Evolutionary conservation across 2,888 invertebrate species (phyloP).

Genomic region (Rosalia funebris): DNA sequence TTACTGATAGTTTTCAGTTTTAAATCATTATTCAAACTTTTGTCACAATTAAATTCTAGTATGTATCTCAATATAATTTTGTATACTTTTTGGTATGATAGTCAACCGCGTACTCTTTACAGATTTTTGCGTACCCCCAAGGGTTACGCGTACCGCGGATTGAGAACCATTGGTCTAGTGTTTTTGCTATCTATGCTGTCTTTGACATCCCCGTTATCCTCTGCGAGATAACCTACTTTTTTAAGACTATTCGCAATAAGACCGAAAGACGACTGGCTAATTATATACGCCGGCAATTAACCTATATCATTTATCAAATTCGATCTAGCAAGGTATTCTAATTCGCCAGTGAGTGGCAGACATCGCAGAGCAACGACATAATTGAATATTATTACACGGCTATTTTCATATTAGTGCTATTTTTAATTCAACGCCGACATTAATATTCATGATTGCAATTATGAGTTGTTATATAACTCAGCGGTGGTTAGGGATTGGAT

Average conservation of each 20-base stretch:
- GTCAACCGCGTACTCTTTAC: too few relatives aligned
- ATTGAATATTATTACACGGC: constrained; percentile 52
- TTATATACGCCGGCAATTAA: neutral
- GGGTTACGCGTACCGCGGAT: too few relatives aligned
- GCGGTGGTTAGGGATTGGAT: constrained; percentile 23
- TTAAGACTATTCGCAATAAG: neutral
- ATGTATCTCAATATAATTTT: too few relatives aligned
- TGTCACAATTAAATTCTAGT: too few relatives aligned
- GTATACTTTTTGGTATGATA: too few relatives aligned
- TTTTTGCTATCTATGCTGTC: too few relatives aligned
- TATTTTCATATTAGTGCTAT: constrained; percentile 50
- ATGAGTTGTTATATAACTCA: constrained; percentile 36
- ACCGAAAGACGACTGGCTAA: neutral
- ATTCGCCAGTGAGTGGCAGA: constrained; percentile 28
- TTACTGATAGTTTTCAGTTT: too few relatives aligned
- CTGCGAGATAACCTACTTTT: neutral
- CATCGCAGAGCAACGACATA: constrained; percentile 49
- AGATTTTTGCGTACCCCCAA: too few relatives aligned
- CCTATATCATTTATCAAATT: constrained; percentile 15
- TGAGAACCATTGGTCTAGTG: too few relatives aligned
- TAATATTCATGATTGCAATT: constrained; percentile 41
- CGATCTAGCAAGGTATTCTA: constrained; percentile 10
- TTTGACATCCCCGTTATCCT: too few relatives aligned
- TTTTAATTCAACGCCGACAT: constrained; percentile 42
- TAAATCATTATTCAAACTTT: too few relatives aligned